These are phyloP conservation scores for Tachina fera DNA, from an alignment of 2,888 invertebrate species.

Conservation along the genomic window DNA sequence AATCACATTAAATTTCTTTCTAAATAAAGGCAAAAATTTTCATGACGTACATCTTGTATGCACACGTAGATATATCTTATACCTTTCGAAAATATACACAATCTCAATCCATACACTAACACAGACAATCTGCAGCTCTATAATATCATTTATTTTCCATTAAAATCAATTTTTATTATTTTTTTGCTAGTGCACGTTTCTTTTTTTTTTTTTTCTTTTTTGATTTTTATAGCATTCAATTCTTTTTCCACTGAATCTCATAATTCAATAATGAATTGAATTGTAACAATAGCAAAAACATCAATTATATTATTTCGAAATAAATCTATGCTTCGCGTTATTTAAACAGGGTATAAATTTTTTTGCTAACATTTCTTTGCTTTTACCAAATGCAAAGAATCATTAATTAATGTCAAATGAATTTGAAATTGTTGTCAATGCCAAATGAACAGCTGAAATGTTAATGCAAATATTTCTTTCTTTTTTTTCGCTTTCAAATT, in stretches of 20 bases:
- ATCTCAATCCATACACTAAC: slow-evolving; percentile 22
- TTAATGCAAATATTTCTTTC: slow-evolving; percentile 26
- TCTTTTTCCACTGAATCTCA: slow-evolving; percentile 24
- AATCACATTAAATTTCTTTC: no score
- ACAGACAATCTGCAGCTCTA: slow-evolving; percentile 11
- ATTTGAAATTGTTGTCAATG: slow-evolving; percentile 60
- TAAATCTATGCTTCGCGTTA: slow-evolving; percentile 3
- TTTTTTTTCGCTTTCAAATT: slow-evolving; percentile 2
- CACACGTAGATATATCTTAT: not conserved
- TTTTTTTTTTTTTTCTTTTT: not conserved
- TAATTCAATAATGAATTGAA: slow-evolving; percentile 28
- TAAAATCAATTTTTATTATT: slow-evolving; percentile 8
- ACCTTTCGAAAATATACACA: not conserved
- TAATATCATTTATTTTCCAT: slow-evolving; percentile 11
- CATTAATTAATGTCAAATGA: slow-evolving; percentile 68
- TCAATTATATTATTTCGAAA: slow-evolving; percentile 33
- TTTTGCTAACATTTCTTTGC: not conserved
- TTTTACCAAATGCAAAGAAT: slow-evolving; percentile 36
- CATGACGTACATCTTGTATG: not conserved
- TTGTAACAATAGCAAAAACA: slow-evolving; percentile 34
- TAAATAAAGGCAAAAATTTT: no score
- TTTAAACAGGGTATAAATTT: slow-evolving; percentile 41
- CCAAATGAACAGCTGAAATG: slow-evolving; percentile 48
- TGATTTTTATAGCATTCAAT: not conserved
- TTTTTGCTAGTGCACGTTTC: not conserved